phyloP scores from a whole-genome alignment of 2,797 vertebrate genomes.

The Anableps anableps region DNA sequence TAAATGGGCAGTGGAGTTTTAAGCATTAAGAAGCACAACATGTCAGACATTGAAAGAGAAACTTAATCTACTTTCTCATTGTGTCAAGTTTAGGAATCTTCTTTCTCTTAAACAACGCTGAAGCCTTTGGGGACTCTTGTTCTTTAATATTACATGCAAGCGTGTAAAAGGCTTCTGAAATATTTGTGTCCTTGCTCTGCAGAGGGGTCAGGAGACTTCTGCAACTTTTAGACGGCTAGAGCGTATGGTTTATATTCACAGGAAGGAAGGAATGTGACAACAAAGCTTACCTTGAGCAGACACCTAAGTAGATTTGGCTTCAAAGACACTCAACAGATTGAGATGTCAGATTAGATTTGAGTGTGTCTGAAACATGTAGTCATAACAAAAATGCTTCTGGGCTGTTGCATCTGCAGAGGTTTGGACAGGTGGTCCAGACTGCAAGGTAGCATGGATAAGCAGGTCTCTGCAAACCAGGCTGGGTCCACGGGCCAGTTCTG shows the following conservation, averaged over 20 bases:
- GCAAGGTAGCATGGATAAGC: slow-evolving; percentile 35
- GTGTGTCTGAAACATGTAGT: slow-evolving; percentile 69
- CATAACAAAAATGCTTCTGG: slow-evolving; percentile 70
- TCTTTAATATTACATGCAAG: slow-evolving; percentile 18
- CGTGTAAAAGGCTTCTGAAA: slow-evolving; percentile 15
- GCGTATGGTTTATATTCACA: slow-evolving; percentile 25
- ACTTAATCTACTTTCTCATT: slow-evolving; percentile 57
- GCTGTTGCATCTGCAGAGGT: slow-evolving; percentile 69
- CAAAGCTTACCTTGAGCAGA: slow-evolving; percentile 59
- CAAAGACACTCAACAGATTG: slow-evolving; percentile 74
- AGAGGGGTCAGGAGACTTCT: slow-evolving; percentile 15
- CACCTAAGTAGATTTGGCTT: slow-evolving; percentile 60
- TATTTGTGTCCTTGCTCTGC: slow-evolving; percentile 25
- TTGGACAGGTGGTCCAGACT: slow-evolving; percentile 70
- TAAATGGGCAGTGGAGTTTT: slow-evolving; percentile 51
- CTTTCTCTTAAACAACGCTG: slow-evolving; percentile 17
- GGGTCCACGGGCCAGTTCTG: slow-evolving; percentile 52
- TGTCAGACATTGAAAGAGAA: slow-evolving; percentile 69
- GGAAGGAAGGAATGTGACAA: slow-evolving; percentile 64
- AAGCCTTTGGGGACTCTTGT: slow-evolving; percentile 2
- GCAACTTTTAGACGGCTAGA: slow-evolving; percentile 19
- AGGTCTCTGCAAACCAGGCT: slow-evolving; percentile 44
- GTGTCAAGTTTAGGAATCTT: slow-evolving; percentile 51
- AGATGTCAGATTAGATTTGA: slow-evolving; percentile 75
- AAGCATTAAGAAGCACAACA: slow-evolving; percentile 51